These are phyloP conservation scores for Trachelus iudaicus DNA, from an alignment of 2,888 invertebrate genomes.

Conservation along the genomic window DNA sequence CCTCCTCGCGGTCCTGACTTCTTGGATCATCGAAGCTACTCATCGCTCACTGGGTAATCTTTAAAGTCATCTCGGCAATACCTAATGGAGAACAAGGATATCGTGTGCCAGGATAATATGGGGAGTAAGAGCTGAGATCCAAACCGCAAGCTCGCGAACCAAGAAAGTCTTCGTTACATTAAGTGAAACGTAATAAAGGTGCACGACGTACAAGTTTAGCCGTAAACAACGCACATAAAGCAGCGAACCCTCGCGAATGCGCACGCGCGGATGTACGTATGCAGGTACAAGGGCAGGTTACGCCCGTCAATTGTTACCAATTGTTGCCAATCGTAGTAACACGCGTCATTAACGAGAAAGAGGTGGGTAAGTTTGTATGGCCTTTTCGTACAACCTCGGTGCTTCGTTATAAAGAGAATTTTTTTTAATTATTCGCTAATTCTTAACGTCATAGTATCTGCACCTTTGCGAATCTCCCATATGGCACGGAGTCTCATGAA, in stretches of 20 bases:
- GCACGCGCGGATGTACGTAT: conserved; percentile 23
- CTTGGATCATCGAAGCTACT: too few species aligned
- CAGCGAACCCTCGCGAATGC: conserved; percentile 56
- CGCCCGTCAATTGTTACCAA: conserved; percentile 65
- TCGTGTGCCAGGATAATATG: not conserved
- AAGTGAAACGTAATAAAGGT: conserved; percentile 48
- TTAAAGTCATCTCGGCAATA: too few species aligned
- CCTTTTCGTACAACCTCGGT: conserved; percentile 7
- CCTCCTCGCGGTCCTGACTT: too few species aligned
- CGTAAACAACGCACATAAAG: conserved; percentile 61
- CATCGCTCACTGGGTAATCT: too few species aligned
- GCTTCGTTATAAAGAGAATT: conserved; percentile 37
- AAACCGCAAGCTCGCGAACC: not conserved
- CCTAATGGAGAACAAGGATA: not conserved
- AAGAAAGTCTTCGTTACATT: not conserved
- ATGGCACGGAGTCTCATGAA: not conserved
- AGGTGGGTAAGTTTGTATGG: conserved; percentile 32
- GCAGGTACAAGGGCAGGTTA: conserved; percentile 38
- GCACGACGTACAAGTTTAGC: conserved; percentile 55
- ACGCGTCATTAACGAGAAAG: conserved; percentile 51
- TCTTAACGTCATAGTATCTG: conserved; percentile 27
- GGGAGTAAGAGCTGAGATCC: not conserved
- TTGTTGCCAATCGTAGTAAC: conserved; percentile 63
- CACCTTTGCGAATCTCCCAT: not conserved
- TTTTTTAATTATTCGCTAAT: conserved; percentile 52